phyloP scores from a whole-genome alignment of 2,888 invertebrate genomes.

The Drosophila longiperda region DNA sequence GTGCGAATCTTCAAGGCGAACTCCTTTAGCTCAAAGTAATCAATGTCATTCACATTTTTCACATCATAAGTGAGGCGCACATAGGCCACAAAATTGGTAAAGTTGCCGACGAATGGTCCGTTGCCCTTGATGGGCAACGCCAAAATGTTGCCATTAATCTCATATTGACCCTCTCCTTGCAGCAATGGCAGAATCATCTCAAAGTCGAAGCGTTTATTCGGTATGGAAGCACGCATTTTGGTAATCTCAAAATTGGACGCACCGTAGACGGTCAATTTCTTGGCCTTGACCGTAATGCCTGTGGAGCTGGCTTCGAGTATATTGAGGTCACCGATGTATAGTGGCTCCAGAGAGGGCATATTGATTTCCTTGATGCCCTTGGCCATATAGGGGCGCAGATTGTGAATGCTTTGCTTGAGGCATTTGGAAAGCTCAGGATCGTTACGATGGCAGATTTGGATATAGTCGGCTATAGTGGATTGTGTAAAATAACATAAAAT shows the following conservation, averaged over 20 bases:
- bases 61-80: conserved; percentile 88
- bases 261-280: conserved; percentile 88
- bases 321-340: conserved; percentile 88
- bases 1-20: conserved; percentile 89
- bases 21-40: conserved; percentile 88
- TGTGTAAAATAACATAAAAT: not conserved
- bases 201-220: conserved; percentile 86
- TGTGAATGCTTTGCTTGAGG: conserved; percentile 87
- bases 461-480: conserved; percentile 87
- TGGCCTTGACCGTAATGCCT: conserved; percentile 83
- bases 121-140: conserved; percentile 90
- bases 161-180: conserved; percentile 88
- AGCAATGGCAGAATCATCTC: conserved; percentile 87
- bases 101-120: conserved; percentile 89
- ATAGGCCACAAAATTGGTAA: conserved; percentile 88
- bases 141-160: conserved; percentile 89
- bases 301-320: conserved; percentile 87
- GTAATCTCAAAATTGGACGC: conserved; percentile 88
- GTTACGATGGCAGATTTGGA: conserved; percentile 88
- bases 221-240: conserved; percentile 84
- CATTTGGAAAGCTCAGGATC: conserved; percentile 88
- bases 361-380: conserved; percentile 89
- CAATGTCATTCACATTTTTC: conserved; percentile 85
- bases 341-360: conserved; percentile 90
- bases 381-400: conserved; percentile 87